Base-by-base conservation (phyloP, 30 jellyfish, hydroid and myxozoan genomes). In the Aurelia aurita complex sp. Pacific region DNA sequence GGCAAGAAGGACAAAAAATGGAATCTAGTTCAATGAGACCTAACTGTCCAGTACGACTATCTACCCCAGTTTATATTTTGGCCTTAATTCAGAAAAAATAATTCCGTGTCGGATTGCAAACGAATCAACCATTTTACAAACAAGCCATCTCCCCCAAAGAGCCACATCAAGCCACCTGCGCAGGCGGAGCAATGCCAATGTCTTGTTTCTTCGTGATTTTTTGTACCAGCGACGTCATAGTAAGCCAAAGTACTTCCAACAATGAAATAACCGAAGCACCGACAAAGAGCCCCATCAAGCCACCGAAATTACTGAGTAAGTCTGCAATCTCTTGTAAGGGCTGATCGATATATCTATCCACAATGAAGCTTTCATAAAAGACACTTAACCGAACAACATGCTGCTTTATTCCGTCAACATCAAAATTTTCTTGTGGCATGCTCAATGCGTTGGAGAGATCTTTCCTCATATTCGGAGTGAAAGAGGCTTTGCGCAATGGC, bases 241-340 rank as follows among this genome's bases (percentile, higher is more conserved):
- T 1, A 2, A 35, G 46, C 81, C 76, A 80, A 35, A 42, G n/a
- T 3, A 80, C 3, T 42, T 64, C 88, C 16, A 61, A 7, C 67
- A 59, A 12, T 14, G 86, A 76, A 76, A 76, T 76, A 9, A 62
- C 34, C 11, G 86, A 76, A 15, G 86, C 86, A 18, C 76, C 86
- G 7, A 60, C 59, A 17, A 70, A 35, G 36, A 82, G 90, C 12
- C 91, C 91, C 85, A 82, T 69, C 69, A 82, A 60, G 17, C 91
- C 91, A 8, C 91, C 91, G 38, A 82, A 68, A 40, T 82, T 67
- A 36, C 85, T 16, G 9, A 82, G 15, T 0, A 82, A 60, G 33
- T 69, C 59, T 33, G 17, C 61, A 1, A 72, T 14, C 34, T 51
- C 81, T n/a, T 80, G 66, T 23, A 40, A 60, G 11, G 59, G 64